Evolutionary conservation across 2,797 vertebrate species (phyloP).

Genomic region (Sorex maritimensis): DNA sequence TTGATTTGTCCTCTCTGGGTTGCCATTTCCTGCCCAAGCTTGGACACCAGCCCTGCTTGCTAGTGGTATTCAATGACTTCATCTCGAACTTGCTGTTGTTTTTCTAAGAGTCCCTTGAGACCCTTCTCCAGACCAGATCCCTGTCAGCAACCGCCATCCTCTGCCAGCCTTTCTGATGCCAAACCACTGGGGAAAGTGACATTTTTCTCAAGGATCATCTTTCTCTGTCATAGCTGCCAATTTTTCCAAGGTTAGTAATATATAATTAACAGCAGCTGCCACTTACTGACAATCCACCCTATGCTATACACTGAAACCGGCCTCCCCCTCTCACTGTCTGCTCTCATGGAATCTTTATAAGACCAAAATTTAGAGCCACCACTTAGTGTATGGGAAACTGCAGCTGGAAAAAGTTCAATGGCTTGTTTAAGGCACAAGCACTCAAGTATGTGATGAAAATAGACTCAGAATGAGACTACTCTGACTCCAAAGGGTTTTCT

Average conservation of each 20-base stretch:
- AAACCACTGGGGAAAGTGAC: background rate
- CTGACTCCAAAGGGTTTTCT: background rate
- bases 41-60: background rate
- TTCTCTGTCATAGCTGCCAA: background rate
- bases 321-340: background rate
- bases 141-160: background rate
- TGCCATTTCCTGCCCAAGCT: background rate
- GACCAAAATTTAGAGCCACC: background rate
- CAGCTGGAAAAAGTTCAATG: background rate
- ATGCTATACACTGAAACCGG: background rate
- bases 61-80: too few species aligned
- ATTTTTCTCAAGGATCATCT: conserved; percentile 15
- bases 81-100: background rate
- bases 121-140: background rate
- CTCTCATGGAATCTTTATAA: conserved; percentile 17
- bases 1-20: background rate
- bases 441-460: background rate
- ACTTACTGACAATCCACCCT: background rate
- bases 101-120: background rate
- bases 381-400: background rate
- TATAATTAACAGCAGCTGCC: background rate
- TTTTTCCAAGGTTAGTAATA: background rate
- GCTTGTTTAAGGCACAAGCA: background rate
- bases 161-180: background rate
- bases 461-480: background rate